These are phyloP conservation scores for Archaeoteleia sp. DNA, from an alignment of 2,888 invertebrate species.

Conservation along the genomic window DNA sequence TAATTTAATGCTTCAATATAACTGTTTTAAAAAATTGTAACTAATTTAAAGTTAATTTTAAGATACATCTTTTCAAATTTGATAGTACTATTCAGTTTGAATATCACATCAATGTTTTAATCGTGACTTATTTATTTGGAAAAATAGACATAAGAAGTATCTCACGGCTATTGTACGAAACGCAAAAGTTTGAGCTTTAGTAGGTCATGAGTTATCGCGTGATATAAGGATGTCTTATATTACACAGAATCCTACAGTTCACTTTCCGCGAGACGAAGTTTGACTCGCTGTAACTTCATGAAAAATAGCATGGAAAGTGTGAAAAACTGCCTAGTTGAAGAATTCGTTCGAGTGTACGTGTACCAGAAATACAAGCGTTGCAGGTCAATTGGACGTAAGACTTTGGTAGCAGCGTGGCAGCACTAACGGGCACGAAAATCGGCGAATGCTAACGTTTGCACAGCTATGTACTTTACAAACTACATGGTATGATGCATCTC, in stretches of 20 bases:
- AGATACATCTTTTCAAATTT: too few relatives aligned
- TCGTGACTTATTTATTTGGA: too few relatives aligned
- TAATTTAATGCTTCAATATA: too few relatives aligned
- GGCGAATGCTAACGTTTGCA: conserved; percentile 33
- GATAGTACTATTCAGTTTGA: too few relatives aligned
- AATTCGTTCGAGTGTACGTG: conserved; percentile 14
- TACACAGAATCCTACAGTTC: conserved; percentile 31
- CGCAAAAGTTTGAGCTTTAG: conserved; percentile 41
- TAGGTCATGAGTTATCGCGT: conserved; percentile 48
- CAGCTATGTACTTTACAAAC: conserved; percentile 42
- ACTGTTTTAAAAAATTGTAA: too few relatives aligned
- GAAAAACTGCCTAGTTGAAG: conserved; percentile 25
- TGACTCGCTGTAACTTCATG: conserved; percentile 23
- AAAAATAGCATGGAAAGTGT: conserved; percentile 28
- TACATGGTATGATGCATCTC: conserved; percentile 41
- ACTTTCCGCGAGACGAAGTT: conserved; percentile 32
- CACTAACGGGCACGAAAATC: conserved; percentile 36
- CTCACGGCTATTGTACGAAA: conserved; percentile 34
- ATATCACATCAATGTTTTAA: too few relatives aligned
- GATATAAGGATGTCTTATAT: conserved; percentile 42
- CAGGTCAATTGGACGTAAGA: conserved; percentile 30
- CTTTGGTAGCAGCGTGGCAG: conserved; percentile 17
- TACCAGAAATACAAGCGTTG: conserved; percentile 17
- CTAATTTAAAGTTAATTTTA: too few relatives aligned
- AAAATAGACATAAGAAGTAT: conserved; percentile 3